Base-by-base conservation (phyloP, 2,797 vertebrate species). In the Cyclura pinguis region DNA sequence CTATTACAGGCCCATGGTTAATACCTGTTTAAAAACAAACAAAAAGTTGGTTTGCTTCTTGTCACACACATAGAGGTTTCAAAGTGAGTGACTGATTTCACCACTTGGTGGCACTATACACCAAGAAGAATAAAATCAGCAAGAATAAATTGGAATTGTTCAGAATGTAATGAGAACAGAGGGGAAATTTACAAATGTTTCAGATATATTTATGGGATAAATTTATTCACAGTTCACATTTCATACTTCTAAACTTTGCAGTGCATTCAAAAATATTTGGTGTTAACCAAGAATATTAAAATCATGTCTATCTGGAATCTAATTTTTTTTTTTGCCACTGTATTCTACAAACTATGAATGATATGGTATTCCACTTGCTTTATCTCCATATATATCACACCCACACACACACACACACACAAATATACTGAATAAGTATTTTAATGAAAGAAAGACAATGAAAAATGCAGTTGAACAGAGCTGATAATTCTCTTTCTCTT, bases 1-100 rank as follows among this genome's bases (percentile, higher is more conserved):
- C 99, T 83, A 99, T 99, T 86, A 99, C 98, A 80, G 99, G 99
- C 3, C 99, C 99, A 0, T 99, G 98, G 96, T 99, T 99, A 93
- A 99, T 99, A 85, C 99, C 99, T 99, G 93, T 1, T 90, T 95
- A 77, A 87, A 16, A 47, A 47, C 4, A 72, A 35, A 9, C 22
- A 69, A 13, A 82, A 38, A 59, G 8, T 27, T 22, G 32, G 6
- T 52, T 35, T 52, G 29, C 8, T 35, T 73, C 9, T 74, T 32
- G 12, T 24, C 16, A 72, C 42, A 59, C 62, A 50, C 16, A 76
- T 59, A 69, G 32, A 32, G 73, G 20, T n/a, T 73, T 74, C 80
- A 73, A 32, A 18, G 22, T 4, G 77, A 50, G 47, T 88, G 67
- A 57, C 20, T 50, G 22, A 52, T 93, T 85, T 82, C 13, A 81